Conservation (phyloP, 2,888 invertebrate species). For the Alcis repandata region DNA sequence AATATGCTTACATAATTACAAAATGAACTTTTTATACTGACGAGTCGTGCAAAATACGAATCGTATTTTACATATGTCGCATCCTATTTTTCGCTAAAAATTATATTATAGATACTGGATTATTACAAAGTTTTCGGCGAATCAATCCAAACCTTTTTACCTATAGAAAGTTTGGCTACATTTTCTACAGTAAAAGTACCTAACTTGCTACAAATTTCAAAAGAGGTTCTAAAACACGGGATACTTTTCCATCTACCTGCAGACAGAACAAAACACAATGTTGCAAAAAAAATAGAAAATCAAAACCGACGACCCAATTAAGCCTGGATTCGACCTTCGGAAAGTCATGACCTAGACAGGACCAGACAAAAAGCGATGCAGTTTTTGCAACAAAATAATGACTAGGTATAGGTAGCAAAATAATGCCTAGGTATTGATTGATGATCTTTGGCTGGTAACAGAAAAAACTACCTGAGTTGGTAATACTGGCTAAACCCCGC, state of each 20-base stretch:
- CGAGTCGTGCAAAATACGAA: too few relatives aligned
- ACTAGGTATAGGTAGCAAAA: constrained; percentile 16
- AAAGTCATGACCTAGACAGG: constrained; percentile 68
- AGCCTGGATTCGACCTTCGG: constrained; percentile 57
- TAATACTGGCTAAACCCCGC: too few relatives aligned
- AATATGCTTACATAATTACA: too few relatives aligned
- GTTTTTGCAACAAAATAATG: constrained; percentile 36
- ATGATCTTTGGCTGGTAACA: constrained; percentile 17
- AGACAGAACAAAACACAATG: constrained; percentile 1
- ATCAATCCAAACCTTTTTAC: too few relatives aligned
- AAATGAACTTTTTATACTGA: too few relatives aligned
- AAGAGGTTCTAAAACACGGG: constrained; percentile 1
- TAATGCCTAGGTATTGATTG: constrained; percentile 18
- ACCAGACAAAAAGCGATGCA: constrained; percentile 48
- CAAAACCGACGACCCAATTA: constrained; percentile 59
- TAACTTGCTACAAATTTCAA: too few relatives aligned
- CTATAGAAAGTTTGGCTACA: too few relatives aligned
- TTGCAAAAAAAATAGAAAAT: constrained; percentile 42
- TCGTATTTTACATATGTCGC: too few relatives aligned
- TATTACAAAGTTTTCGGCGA: too few relatives aligned
- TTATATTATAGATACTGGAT: too few relatives aligned
- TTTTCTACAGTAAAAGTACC: too few relatives aligned
- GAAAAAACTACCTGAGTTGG: not conserved
- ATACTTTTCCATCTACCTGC: constrained; percentile 25
- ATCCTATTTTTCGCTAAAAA: too few relatives aligned